Evolutionary conservation across 2,888 invertebrate species (phyloP), one percentile per base, ranked within the genome.

Genomic region (Leptopilina syphax): DNA sequence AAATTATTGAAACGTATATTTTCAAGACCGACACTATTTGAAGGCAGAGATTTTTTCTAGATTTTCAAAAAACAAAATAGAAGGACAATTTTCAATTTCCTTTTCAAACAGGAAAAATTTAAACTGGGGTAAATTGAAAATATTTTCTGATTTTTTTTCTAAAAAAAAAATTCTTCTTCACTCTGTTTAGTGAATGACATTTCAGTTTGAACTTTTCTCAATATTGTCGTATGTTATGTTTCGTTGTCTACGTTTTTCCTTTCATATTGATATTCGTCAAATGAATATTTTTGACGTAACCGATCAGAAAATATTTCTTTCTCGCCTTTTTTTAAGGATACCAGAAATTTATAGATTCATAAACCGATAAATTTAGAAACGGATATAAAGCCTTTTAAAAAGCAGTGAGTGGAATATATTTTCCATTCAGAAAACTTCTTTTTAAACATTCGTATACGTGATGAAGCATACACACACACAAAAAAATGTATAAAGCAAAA

Each of bases 211-310:
- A 63, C 63, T 63, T 63, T 63, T 9, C 63, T 18, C 24, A 63
- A 63, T 50, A 12, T 63, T 63, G 63, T 63, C 24, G 18, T 18
- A 24, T 63, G 9, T 27, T 8, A 63, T 63, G 63, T 18, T 63
- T n/a, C 63, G 63, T 63, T 63, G 63, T 9, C 63, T 63, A 24
- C 18, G 18, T 9, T 63, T 10, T 63, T 1, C 24, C 24, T 63
- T 63, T 9, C 9, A 7, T 24, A 63, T 24, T 63, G 63, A 24
- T 8, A 8, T 9, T 63, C 24, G 24, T 24, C 63, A 18, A 63
- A 63, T 63, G 63, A 63, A 63, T 63, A 63, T 63, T 63, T 63
- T 63, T 63, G 63, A 63, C 63, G 63, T 24, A 63, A 63, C 6
- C 63, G 63, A 63, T 24, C 63, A 63, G 63, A 63, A 63, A 63